Base-by-base conservation (phyloP, 1,140 invertebrate species). In the Meloidogyne hapla region DNA sequence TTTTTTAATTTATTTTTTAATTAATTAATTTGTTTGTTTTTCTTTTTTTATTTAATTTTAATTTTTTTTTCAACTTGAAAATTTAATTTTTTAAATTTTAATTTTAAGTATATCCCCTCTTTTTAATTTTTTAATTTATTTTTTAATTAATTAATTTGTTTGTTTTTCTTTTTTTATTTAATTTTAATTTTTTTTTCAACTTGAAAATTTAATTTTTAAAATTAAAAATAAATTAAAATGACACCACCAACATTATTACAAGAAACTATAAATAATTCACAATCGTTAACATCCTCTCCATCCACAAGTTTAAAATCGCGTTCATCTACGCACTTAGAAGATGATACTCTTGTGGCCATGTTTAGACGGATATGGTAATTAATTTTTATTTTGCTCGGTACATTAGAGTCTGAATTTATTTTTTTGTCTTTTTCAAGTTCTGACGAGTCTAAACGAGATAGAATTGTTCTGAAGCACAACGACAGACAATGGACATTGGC, bases 401-500 rank as follows among this genome's bases (percentile, higher is more conserved):
- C n/a, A n/a, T n/a, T n/a, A n/a, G n/a, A n/a, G n/a, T n/a, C n/a
- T n/a, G n/a, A n/a, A n/a, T n/a, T n/a, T n/a, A 40, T 26, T 42
- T 8, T 42, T 26, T 18, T n/a, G n/a, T n/a, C 13, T 26, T 18
- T 26, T 33, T 66, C 45, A 18, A 73, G 71, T 33, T 23, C 75
- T 23, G 76, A 80, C 62, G 56, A 83, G 12, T 25, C n/a, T 2
- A 33, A 42, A n/a, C 61, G 81, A 8, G 23, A 77, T 23, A 21
- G 40, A n/a, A 61, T 85, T 40, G 82, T 83, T 15, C 71, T 83
- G n/a, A 73, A 73, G 21, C 68, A 78, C 68, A 73, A 65, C 15
- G 73, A 78, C 15, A 66, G 69, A 12, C 15, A 77, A 56, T 83
- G 83, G 83, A 83, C 82, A 26, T 67, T 83, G 23, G 76, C 23